Evolutionary conservation across 92 coral and sea anemone species (phyloP).

Genomic region (Phenganax stokvisi): DNA sequence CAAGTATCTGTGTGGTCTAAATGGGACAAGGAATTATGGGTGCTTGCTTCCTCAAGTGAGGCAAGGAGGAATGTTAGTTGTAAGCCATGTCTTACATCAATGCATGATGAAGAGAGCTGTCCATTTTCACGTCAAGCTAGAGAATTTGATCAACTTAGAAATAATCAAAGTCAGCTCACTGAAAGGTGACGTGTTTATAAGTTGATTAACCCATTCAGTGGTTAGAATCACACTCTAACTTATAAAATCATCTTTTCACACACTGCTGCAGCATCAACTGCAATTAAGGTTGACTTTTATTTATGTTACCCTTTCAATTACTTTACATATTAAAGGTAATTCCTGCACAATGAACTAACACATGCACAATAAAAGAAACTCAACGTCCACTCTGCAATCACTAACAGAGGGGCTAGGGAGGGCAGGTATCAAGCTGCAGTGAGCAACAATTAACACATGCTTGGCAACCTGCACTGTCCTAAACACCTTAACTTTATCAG

Average conservation of each 20-base stretch:
- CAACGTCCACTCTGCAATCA: too few relatives aligned
- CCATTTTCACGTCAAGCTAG: constrained; percentile 49
- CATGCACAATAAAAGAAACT: too few relatives aligned
- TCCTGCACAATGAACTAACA: too few relatives aligned
- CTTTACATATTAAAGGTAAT: too few relatives aligned
- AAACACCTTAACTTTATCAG: too few relatives aligned
- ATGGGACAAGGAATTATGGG: constrained; percentile 88
- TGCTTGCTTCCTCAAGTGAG: constrained; percentile 81
- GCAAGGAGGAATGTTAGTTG: constrained; percentile 74
- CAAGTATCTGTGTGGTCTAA: constrained; percentile 70
- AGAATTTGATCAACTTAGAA: constrained; percentile 23
- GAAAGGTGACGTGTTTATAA: neutral
- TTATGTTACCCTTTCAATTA: too few relatives aligned
- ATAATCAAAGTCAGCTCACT: neutral
- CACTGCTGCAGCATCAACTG: too few relatives aligned
- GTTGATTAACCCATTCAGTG: neutral
- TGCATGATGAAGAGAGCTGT: constrained; percentile 70
- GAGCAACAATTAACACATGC: too few relatives aligned
- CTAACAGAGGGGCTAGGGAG: too few relatives aligned
- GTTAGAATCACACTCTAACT: neutral
- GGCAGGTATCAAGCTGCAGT: too few relatives aligned
- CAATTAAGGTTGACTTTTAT: too few relatives aligned
- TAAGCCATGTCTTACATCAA: constrained; percentile 73
- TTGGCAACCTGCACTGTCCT: too few relatives aligned
- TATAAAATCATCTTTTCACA: neutral